Conservation (phyloP, 2,888 invertebrate species). For the Andricus quercusramuli region DNA sequence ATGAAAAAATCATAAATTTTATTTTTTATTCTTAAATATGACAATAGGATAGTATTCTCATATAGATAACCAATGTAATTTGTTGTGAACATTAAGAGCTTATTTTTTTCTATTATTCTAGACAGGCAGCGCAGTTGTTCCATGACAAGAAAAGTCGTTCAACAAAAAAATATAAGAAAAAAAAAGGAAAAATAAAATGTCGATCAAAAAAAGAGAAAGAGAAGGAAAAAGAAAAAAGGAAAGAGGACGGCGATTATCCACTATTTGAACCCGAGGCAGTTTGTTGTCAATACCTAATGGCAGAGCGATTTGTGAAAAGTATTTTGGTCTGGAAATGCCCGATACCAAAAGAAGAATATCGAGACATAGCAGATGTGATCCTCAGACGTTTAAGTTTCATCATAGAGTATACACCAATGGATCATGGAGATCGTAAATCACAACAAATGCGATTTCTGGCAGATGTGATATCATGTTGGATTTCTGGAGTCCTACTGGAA, state of each 20-base stretch:
- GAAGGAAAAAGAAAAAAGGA: slow-evolving; percentile 39
- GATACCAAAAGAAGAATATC: slow-evolving; percentile 65
- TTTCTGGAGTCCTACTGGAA: slow-evolving; percentile 68
- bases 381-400: slow-evolving; percentile 60
- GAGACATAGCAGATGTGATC: slow-evolving; percentile 69
- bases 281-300: slow-evolving; percentile 69
- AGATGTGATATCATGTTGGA: slow-evolving; percentile 71
- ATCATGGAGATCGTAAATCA: slow-evolving; percentile 66
- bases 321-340: slow-evolving; percentile 67
- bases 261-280: slow-evolving; percentile 65
- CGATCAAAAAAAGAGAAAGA: slow-evolving; percentile 35
- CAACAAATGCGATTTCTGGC: slow-evolving; percentile 72
- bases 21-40: too few relatives aligned
- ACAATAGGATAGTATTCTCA: too few relatives aligned
- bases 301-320: slow-evolving; percentile 70
- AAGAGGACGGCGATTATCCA: slow-evolving; percentile 36
- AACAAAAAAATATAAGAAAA: slow-evolving; percentile 40
- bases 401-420: slow-evolving; percentile 61
- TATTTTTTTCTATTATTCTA: not conserved
- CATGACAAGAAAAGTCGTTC: not conserved
- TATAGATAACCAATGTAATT: slow-evolving; percentile 19
- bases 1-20: slow-evolving; percentile 41
- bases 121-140: slow-evolving; percentile 35
- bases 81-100: too few relatives aligned
- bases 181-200: slow-evolving; percentile 32